phyloP scores from a whole-genome alignment of 2,797 vertebrate genomes.

The Sebastes cheni region DNA sequence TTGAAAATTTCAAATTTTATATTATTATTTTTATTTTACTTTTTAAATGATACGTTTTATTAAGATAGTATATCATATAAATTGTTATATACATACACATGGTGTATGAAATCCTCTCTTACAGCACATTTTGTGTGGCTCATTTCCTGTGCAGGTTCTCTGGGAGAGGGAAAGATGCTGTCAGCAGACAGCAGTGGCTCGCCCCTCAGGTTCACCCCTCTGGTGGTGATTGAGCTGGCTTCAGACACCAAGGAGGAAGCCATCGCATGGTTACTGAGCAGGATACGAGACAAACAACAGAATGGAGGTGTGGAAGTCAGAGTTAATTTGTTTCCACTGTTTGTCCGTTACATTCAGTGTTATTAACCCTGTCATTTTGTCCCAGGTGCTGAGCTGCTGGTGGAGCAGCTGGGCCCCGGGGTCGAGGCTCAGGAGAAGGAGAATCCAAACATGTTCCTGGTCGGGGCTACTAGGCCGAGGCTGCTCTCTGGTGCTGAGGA shows the following conservation, averaged over 20 bases:
- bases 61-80: background rate
- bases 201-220: slow-evolving; percentile 81
- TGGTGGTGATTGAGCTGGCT: slow-evolving; percentile 91
- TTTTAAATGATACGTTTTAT: background rate
- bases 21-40: background rate
- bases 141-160: slow-evolving; percentile 2
- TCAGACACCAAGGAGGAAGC: slow-evolving; percentile 87
- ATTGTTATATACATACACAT: background rate
- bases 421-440: slow-evolving; percentile 73
- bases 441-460: slow-evolving; percentile 88
- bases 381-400: slow-evolving; percentile 89
- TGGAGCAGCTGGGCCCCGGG: slow-evolving; percentile 84
- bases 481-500: slow-evolving; percentile 92
- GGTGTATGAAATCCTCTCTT: no score
- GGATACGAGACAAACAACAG: slow-evolving; percentile 86
- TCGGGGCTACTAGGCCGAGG: slow-evolving; percentile 86
- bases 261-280: slow-evolving; percentile 87
- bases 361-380: background rate
- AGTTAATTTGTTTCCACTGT: background rate
- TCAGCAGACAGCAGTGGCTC: slow-evolving; percentile 62
- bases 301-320: slow-evolving; percentile 84
- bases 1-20: background rate
- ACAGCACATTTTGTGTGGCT: background rate
- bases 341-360: background rate
- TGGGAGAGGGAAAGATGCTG: slow-evolving; percentile 57